phyloP scores from a whole-genome alignment of 2,113 vertebrate genomes.

The Leucosticte australis region DNA sequence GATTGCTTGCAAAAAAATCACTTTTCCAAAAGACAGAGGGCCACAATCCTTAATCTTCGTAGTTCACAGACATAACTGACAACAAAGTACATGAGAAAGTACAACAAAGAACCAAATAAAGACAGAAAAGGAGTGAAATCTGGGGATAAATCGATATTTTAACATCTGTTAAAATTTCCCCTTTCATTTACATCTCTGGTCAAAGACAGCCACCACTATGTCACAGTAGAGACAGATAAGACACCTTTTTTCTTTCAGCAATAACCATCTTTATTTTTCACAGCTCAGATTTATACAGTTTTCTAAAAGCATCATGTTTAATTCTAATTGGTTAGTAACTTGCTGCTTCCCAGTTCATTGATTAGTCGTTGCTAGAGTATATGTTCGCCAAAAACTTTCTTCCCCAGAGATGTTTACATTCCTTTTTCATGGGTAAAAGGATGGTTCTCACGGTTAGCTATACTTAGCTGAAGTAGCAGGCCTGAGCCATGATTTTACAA shows the following conservation, averaged over 20 bases:
- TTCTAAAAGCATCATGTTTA: not conserved
- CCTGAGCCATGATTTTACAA: not conserved
- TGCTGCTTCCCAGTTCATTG: not conserved
- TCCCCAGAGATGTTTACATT: not conserved
- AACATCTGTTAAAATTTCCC: not conserved
- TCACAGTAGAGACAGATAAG: not conserved
- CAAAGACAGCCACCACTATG: not conserved
- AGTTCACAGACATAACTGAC: accelerated
- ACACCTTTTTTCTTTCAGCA: not conserved
- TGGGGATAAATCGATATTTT: not conserved
- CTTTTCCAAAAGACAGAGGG: not conserved
- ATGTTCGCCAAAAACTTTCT: not conserved
- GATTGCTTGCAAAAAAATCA: not conserved
- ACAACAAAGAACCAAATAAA: not conserved
- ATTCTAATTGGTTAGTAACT: not conserved
- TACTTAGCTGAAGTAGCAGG: not conserved
- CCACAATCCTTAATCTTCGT: not conserved
- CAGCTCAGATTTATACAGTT: not conserved
- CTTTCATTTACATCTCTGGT: not conserved
- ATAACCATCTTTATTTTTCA: not conserved
- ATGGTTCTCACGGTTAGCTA: not conserved
- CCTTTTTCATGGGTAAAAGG: not conserved
- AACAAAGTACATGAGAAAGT: not conserved
- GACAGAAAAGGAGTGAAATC: not conserved
- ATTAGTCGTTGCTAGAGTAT: not conserved